phyloP scores from a whole-genome alignment of 1,140 invertebrate genomes.

The Melanaphis sacchari region DNA sequence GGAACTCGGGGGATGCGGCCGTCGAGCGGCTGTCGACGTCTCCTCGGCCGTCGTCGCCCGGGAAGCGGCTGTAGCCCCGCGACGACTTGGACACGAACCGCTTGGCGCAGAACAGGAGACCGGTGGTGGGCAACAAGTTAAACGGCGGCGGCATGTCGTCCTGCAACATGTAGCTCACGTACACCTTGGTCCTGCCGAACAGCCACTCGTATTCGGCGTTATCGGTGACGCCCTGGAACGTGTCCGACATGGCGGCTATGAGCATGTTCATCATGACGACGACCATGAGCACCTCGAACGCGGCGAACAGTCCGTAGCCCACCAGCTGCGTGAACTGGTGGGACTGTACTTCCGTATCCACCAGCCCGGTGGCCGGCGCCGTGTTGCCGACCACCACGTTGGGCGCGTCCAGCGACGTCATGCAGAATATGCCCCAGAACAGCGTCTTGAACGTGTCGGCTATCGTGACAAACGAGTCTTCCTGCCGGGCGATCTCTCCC shows the following conservation, averaged over 20 bases:
- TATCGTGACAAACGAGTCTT: constrained; percentile 68
- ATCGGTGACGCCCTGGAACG: constrained; percentile 72
- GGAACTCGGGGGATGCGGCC: not conserved
- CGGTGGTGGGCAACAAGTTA: constrained; percentile 16
- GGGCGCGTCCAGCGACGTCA: constrained; percentile 72
- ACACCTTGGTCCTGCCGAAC: constrained; percentile 66
- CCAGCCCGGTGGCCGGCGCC: constrained; percentile 74
- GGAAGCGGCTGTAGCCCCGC: not conserved
- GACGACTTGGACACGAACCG: not conserved
- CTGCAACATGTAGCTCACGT: constrained; percentile 18
- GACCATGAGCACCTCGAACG: constrained; percentile 74
- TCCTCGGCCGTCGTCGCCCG: not conserved
- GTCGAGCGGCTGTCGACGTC: not conserved
- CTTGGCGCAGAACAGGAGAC: not conserved
- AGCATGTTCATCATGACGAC: constrained; percentile 80
- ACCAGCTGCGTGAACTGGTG: constrained; percentile 71
- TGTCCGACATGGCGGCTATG: constrained; percentile 79
- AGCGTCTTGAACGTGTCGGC: constrained; percentile 71
- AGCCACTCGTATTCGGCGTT: constrained; percentile 71
- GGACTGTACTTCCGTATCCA: constrained; percentile 68
- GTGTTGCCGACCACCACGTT: constrained; percentile 71
- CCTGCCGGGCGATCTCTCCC: constrained; percentile 64
- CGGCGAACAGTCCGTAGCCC: constrained; percentile 72
- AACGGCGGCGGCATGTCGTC: constrained; percentile 37
- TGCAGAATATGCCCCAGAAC: constrained; percentile 80